A percentile compares a stretch with the other conserved stretches of the same genome.
These are phyloP conservation scores for Branchipolynoe longqiensis DNA, from an alignment of 2,888 invertebrate species.

Conservation along the genomic window DNA sequence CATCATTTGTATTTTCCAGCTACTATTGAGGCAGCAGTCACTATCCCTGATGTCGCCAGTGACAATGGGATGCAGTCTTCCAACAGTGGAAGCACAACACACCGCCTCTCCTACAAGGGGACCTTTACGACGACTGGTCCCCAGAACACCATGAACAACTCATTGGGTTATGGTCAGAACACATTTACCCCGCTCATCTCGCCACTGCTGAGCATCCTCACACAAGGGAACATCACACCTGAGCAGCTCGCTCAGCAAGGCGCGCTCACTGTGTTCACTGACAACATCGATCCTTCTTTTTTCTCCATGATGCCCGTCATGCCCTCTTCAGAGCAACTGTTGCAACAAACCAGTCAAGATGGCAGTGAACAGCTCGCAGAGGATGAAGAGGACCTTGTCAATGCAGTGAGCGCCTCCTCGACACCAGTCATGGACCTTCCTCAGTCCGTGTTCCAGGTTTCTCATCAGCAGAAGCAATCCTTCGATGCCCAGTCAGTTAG, in stretches of 20 bases:
- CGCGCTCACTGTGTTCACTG: slow-evolving; percentile 60
- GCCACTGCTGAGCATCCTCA: slow-evolving; percentile 76
- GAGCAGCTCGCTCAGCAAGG: slow-evolving; percentile 62
- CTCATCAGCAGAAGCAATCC: slow-evolving; percentile 5
- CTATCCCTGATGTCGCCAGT: slow-evolving; percentile 73
- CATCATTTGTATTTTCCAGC: too few species aligned
- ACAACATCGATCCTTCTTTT: slow-evolving; percentile 47
- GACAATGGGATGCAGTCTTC: slow-evolving; percentile 35
- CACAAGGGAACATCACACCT: slow-evolving; percentile 69
- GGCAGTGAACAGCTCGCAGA: slow-evolving; percentile 4
- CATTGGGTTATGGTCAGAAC: neutral
- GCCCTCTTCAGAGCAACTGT: neutral
- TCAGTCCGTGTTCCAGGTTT: slow-evolving; percentile 9
- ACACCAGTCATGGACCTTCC: slow-evolving; percentile 16
- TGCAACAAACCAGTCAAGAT: slow-evolving; percentile 20
- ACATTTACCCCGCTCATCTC: slow-evolving; percentile 72
- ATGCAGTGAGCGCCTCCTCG: slow-evolving; percentile 4
- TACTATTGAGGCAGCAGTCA: slow-evolving; percentile 78
- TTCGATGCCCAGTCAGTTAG: slow-evolving; percentile 47
- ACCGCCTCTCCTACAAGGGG: slow-evolving; percentile 85
- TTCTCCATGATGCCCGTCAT: neutral
- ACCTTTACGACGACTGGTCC: slow-evolving; percentile 87
- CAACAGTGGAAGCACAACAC: slow-evolving; percentile 64
- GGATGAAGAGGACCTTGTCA: neutral
- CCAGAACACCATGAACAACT: slow-evolving; percentile 65